Evolutionary conservation across 23 tunicate genomes (phyloP).

Genomic region (Diplosoma virens): DNA sequence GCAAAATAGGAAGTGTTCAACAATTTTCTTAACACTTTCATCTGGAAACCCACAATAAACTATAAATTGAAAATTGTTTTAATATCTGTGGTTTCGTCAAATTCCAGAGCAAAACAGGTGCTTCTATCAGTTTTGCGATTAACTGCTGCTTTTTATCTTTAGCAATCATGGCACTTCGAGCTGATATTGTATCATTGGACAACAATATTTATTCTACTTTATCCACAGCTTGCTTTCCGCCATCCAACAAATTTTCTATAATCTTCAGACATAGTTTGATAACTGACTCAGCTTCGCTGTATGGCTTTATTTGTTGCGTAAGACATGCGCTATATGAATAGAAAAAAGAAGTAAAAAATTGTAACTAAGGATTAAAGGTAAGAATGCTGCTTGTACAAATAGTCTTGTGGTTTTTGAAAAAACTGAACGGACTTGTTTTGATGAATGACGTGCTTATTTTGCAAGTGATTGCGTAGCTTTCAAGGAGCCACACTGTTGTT

Average conservation of each 20-base stretch:
- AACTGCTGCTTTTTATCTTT: too few relatives aligned
- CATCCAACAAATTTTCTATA: slow-evolving; percentile 12
- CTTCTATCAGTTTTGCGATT: neutral
- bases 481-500: neutral
- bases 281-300: slow-evolving; percentile 15
- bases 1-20: neutral
- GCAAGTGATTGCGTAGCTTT: slow-evolving; percentile 2
- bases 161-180: neutral
- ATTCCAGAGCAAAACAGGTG: neutral
- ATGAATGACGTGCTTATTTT: slow-evolving; percentile 7
- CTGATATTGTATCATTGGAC: neutral
- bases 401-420: slow-evolving; percentile 9
- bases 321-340: neutral
- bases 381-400: neutral
- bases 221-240: slow-evolving; percentile 22
- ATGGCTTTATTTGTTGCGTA: slow-evolving; percentile 18
- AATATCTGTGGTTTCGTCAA: neutral
- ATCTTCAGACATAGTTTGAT: slow-evolving; percentile 39
- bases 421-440: slow-evolving; percentile 30
- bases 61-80: neutral
- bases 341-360: neutral
- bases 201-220: neutral
- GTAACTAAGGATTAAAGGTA: neutral
- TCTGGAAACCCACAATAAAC: neutral
- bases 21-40: too few relatives aligned